phyloP scores from a whole-genome alignment of 2,888 invertebrate species.

The Diabrotica balteata region DNA sequence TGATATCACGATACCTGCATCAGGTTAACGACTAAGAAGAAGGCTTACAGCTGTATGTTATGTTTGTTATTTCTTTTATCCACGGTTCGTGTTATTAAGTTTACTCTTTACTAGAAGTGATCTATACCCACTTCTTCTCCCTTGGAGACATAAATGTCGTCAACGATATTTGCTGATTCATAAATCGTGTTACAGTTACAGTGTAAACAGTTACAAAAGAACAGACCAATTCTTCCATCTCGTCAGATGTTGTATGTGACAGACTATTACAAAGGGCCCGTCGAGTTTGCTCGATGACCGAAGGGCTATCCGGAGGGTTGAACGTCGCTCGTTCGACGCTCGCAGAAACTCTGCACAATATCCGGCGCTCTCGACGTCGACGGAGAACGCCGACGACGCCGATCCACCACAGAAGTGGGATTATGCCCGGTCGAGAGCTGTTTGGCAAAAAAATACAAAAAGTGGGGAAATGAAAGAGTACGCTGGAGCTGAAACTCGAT shows the following conservation, averaged over 20 bases:
- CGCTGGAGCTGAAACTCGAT: background rate
- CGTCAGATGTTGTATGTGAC: slow-evolving; percentile 8
- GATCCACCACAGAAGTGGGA: slow-evolving; percentile 37
- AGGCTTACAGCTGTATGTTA: too few relatives aligned
- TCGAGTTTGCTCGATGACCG: slow-evolving; percentile 32
- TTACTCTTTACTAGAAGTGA: too few relatives aligned
- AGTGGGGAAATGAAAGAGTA: slow-evolving; percentile 1
- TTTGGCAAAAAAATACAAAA: slow-evolving; percentile 13
- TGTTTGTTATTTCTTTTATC: too few relatives aligned
- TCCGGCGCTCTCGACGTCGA: slow-evolving; percentile 38
- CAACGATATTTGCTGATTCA: too few relatives aligned
- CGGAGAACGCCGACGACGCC: slow-evolving; percentile 33
- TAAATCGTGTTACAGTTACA: too few relatives aligned
- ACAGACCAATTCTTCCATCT: slow-evolving; percentile 8
- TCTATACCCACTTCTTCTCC: too few relatives aligned
- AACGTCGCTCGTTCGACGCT: slow-evolving; percentile 14
- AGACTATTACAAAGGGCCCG: slow-evolving; percentile 35
- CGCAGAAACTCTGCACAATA: slow-evolving; percentile 36
- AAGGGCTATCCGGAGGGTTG: slow-evolving; percentile 25
- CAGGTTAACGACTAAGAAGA: too few relatives aligned
- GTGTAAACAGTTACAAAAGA: background rate
- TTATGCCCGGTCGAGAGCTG: slow-evolving; percentile 24
- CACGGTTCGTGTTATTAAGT: too few relatives aligned
- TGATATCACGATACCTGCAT: too few relatives aligned
- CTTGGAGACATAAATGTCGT: too few relatives aligned